Percentiles rank a stretch among this genome's conserved stretches.
These are phyloP conservation scores for Peucedramus taeniatus DNA, from an alignment of 2,113 vertebrate species.

Conservation along the genomic window DNA sequence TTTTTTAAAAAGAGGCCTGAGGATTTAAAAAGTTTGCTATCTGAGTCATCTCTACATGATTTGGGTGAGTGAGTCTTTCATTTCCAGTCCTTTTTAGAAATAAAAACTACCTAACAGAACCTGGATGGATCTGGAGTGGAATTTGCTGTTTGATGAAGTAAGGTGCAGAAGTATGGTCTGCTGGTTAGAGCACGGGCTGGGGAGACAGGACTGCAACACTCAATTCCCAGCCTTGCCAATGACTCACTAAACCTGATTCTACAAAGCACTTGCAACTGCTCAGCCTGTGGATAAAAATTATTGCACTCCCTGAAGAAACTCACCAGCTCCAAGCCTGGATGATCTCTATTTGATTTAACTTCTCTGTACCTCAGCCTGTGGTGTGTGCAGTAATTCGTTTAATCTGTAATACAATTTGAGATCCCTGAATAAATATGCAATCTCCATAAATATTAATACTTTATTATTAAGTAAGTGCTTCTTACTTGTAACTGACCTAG, in stretches of 20 bases:
- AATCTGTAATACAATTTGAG: constrained; percentile 25
- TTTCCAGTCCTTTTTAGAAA: constrained; percentile 21
- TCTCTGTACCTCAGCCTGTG: not conserved
- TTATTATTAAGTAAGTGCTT: constrained; percentile 57
- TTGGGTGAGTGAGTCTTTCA: not conserved
- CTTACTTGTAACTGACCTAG: constrained; percentile 31
- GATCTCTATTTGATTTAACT: constrained; percentile 16
- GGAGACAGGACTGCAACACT: not conserved
- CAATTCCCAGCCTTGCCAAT: not conserved
- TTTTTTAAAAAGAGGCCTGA: not conserved
- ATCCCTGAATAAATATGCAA: constrained; percentile 46
- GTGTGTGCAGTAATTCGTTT: constrained; percentile 19
- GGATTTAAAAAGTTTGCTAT: constrained; percentile 4
- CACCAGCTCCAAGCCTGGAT: not conserved
- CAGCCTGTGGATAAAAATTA: not conserved
- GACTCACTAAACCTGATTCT: not conserved
- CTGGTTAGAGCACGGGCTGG: not conserved
- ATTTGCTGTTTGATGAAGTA: constrained; percentile 4
- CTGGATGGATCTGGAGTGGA: not conserved
- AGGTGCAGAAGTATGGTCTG: not conserved
- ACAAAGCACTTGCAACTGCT: not conserved
- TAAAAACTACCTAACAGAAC: not conserved
- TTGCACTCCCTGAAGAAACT: not conserved
- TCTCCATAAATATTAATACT: constrained; percentile 56
- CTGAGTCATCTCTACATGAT: constrained; percentile 17